Evolutionary conservation across 1,140 invertebrate genomes (phyloP).

Genomic region (Elymnias hypermnestra): DNA sequence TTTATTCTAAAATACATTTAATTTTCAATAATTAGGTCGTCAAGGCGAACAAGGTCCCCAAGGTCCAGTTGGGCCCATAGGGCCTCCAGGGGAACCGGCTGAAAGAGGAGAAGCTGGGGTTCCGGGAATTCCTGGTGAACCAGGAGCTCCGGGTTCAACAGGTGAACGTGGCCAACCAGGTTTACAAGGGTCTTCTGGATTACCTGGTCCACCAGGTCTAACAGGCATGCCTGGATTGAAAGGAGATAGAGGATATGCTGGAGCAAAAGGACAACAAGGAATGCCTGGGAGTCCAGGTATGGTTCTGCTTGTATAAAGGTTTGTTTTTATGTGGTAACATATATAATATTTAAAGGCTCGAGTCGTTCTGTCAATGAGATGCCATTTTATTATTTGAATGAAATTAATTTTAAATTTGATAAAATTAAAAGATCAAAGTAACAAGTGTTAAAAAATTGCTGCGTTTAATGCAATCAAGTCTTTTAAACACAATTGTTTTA

Average conservation of each 20-base stretch:
- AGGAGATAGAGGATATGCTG: constrained; percentile 83
- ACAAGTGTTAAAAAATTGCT: neutral
- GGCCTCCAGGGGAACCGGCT: constrained; percentile 85
- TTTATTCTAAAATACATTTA: too few species aligned
- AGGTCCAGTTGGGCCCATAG: constrained; percentile 81
- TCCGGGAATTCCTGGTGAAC: constrained; percentile 83
- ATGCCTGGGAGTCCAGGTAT: constrained; percentile 79
- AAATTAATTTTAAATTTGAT: too few species aligned
- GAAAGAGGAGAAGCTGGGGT: constrained; percentile 85
- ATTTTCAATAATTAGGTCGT: too few species aligned
- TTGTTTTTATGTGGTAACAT: neutral
- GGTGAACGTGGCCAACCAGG: constrained; percentile 84
- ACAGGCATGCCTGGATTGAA: constrained; percentile 83
- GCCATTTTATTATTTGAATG: too few species aligned
- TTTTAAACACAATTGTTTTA: constrained; percentile 3
- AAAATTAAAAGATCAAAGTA: too few species aligned
- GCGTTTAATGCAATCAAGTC: too few species aligned
- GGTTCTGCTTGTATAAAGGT: constrained; percentile 1
- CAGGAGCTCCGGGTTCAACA: constrained; percentile 81
- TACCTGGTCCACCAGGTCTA: constrained; percentile 80
- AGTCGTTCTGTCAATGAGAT: too few species aligned
- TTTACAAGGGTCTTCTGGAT: constrained; percentile 80
- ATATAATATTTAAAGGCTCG: too few species aligned
- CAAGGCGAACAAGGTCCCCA: constrained; percentile 82
- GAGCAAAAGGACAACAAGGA: constrained; percentile 85